Base-by-base conservation (phyloP, 2,797 vertebrate genomes). In the Melanotaenia maccullochi region DNA sequence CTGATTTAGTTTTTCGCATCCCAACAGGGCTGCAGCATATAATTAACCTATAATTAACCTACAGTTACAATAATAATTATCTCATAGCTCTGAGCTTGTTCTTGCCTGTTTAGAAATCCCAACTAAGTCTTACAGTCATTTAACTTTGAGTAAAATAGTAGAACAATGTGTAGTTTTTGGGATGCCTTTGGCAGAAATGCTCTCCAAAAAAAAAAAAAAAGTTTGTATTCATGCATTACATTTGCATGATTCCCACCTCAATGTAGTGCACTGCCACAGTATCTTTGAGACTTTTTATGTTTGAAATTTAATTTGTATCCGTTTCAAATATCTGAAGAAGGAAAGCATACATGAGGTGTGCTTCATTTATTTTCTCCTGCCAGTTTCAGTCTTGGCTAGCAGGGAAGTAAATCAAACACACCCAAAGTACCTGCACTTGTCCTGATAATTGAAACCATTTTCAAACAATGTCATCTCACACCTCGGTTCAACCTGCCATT, bases 361-460 rank as follows among this genome's bases (percentile, higher is more conserved):
- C 77, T 88, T 78, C 65, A 78, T 79, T 84, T 49, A 12, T 57
- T 47, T 13, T 65, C 73, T 71, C 66, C 58, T 30, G 13, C 5
- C 32, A 54, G 63, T 63, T 69, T 30, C 0, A 28, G 56, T 44
- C 2, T 8, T 1, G 6, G 6, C 18, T 20, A 28, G 22, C 0
- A 4, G 71, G 66, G 58, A 44, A 62, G 28, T 62, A 49, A 85
- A 79, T 71, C 68, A 76, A 89, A 80, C 75, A 0, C 78, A 35
- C 63, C 73, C 18, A 47, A 16, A 44, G 56, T 47, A 33, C 60
- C 20, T 40, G 49, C 51, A 40, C 78, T 78, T 82, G 44, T 73
- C 87, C 73, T 72, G 44, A 84, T 88, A 89, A 91, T 88, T 89
- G 84, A 89, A 91, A 87, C 81, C 64, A 86, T 87, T 87, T 90